Base-by-base conservation (phyloP, 1,140 invertebrate species). In the Chironomus striatipennis region DNA sequence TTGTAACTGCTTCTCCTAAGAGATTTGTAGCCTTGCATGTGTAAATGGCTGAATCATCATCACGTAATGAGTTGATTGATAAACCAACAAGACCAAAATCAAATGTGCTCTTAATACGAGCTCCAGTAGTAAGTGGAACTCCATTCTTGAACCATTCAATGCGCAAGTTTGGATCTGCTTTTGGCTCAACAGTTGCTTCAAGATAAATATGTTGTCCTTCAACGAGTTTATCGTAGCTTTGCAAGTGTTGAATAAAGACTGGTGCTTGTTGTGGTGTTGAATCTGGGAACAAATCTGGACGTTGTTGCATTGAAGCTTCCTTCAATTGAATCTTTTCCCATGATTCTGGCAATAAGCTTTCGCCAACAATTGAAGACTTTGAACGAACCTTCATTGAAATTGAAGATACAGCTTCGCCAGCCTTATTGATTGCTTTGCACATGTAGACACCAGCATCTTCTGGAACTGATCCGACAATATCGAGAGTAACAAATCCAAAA, bases 141-240 rank as follows among this genome's bases (percentile, higher is more conserved):
- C 94, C 93, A 81, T 98, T 96, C 79, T 96, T 96, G 81, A 93
- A 96, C 95, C 95, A 96, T 82, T 95, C 93, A 43, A 95, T 90
- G 74, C 88, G 87, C 5, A 97, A 86, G 79, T 97, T 93, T 0
- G 97, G 96, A 87, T 99, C 98, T 57, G 93, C 92, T 79, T 96
- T 88, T n/a, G 98, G 98, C 80, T 97, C 94, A 5, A 98, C 92
- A 83, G 96, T 93, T 75, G 95, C 96, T 84, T 99, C 96, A 76
- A 99, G 85, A 78, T 94, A 91, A 3, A 97, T 91, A 79, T 95
- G 92, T 83, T 98, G 90, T 65, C 93, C 92, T 87, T 97, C 96
- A 72, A 90, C 85, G 6, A 97, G 81, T 79, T 93, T 92, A 75
- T 96, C 94, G 75, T 89, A 91, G 78, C 91, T 96, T 78, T 92